A percentile compares a stretch with the other conserved stretches of the same genome.
Evolutionary conservation across 37 sponge, comb jelly and placozoan genomes (phyloP).

Genomic region (Diacarnus erythraeanus): DNA sequence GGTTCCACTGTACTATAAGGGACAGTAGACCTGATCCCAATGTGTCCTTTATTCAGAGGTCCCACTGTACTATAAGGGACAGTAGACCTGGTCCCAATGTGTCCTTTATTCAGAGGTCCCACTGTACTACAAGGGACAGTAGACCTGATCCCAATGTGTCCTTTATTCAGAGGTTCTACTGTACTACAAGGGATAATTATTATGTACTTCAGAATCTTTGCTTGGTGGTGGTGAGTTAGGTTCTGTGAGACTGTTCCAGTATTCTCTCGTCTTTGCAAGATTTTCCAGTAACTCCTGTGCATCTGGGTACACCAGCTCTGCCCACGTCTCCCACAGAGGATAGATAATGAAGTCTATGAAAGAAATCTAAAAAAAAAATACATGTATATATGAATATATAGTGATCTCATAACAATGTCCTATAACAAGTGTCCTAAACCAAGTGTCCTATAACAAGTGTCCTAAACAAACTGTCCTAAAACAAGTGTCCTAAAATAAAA

Average conservation of each 20-base stretch:
- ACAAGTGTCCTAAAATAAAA: neutral
- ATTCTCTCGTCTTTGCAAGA: conserved; percentile 54
- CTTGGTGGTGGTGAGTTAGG: conserved; percentile 38
- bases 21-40: too few species aligned
- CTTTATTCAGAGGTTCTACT: neutral
- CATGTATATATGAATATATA: neutral
- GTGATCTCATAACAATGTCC: neutral
- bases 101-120: too few species aligned
- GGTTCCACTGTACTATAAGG: too few species aligned
- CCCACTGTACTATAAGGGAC: too few species aligned
- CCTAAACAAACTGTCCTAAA: neutral
- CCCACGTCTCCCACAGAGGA: conserved; percentile 93
- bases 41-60: too few species aligned
- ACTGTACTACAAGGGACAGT: neutral
- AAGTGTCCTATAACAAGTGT: neutral
- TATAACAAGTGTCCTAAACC: neutral
- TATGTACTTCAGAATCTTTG: too few species aligned
- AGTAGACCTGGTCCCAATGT: too few species aligned
- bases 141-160: neutral
- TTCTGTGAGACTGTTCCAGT: conserved; percentile 51
- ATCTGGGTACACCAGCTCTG: conserved; percentile 89
- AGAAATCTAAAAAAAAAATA: conserved; percentile 46
- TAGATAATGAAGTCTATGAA: conserved; percentile 88
- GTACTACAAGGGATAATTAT: too few species aligned
- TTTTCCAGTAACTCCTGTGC: conserved; percentile 70